These are phyloP conservation scores for Tigriopus japonicus DNA, from an alignment of 1,140 invertebrate genomes.

Conservation along the genomic window DNA sequence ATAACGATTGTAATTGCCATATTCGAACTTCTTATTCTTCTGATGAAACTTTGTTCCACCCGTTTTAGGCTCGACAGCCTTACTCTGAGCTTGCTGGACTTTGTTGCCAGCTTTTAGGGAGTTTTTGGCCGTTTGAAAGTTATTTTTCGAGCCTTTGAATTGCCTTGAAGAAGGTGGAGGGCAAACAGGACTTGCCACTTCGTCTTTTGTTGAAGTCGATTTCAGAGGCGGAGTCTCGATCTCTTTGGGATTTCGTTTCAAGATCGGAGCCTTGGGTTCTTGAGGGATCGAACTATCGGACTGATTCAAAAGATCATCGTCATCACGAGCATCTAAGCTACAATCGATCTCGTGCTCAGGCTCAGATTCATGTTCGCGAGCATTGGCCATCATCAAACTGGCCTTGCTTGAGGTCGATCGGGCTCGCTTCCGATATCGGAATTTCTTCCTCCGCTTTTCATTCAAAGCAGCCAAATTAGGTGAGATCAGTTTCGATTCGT, in stretches of 20 bases:
- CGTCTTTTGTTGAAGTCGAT: not conserved
- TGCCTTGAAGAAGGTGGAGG: not conserved
- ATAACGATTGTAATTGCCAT: slow-evolving; percentile 91
- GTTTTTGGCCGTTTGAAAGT: slow-evolving; percentile 21
- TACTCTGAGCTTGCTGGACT: slow-evolving; percentile 31
- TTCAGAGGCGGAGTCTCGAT: not conserved
- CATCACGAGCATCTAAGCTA: slow-evolving; percentile 15
- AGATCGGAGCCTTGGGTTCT: not conserved
- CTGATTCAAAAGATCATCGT: slow-evolving; percentile 17
- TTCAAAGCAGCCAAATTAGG: not conserved
- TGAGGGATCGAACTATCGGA: not conserved
- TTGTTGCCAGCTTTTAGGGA: slow-evolving; percentile 28
- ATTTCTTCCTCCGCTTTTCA: slow-evolving; percentile 23
- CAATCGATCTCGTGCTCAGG: not conserved
- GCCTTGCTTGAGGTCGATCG: not conserved
- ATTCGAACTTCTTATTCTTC: slow-evolving; percentile 52
- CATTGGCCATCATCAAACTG: no score
- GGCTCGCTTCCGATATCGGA: slow-evolving; percentile 7
- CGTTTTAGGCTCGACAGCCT: not conserved
- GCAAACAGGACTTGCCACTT: not conserved
- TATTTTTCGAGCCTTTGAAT: not conserved
- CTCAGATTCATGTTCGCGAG: not conserved
- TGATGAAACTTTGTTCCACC: slow-evolving; percentile 10
- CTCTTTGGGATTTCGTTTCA: not conserved
- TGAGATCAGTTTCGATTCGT: slow-evolving; percentile 19